Evolutionary conservation across 2,113 vertebrate species (phyloP).

Genomic region (Brachyhypopomus gauderio): DNA sequence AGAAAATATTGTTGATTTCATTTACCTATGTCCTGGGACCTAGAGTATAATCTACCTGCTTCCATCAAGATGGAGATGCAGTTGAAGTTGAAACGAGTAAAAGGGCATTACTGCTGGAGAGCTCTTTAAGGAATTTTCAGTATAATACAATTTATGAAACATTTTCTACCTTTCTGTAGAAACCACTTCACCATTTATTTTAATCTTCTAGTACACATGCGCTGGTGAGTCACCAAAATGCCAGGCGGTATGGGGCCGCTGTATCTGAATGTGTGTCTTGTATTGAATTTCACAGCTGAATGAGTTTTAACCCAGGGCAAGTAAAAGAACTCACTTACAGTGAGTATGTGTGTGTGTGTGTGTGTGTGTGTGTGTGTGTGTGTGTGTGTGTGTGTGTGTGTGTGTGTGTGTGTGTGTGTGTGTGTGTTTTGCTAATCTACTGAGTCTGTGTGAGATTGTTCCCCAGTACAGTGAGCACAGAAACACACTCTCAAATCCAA

Average conservation of each 20-base stretch:
- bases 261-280: conserved; percentile 59
- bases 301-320: conserved; percentile 52
- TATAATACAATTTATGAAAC: conserved; percentile 10
- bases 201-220: conserved; percentile 65
- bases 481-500: no score
- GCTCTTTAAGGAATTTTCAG: conserved; percentile 1
- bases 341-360: conserved; percentile 13
- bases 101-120: not conserved
- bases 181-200: conserved; percentile 40
- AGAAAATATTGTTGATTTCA: not conserved
- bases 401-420: conserved; percentile 7
- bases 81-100: not conserved
- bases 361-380: conserved; percentile 16
- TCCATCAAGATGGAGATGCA: conserved; percentile 2
- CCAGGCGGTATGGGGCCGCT: conserved; percentile 49
- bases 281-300: conserved; percentile 79
- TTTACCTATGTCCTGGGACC: not conserved
- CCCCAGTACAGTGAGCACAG: no score
- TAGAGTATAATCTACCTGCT: conserved; percentile 14
- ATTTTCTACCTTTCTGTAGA: not conserved
- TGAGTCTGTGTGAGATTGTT: not conserved
- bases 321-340: conserved; percentile 12
- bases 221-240: conserved; percentile 49
- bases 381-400: conserved; percentile 4
- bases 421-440: not conserved